phyloP scores from a whole-genome alignment of 2,113 vertebrate species.

The Pelmatolapia mariae region DNA sequence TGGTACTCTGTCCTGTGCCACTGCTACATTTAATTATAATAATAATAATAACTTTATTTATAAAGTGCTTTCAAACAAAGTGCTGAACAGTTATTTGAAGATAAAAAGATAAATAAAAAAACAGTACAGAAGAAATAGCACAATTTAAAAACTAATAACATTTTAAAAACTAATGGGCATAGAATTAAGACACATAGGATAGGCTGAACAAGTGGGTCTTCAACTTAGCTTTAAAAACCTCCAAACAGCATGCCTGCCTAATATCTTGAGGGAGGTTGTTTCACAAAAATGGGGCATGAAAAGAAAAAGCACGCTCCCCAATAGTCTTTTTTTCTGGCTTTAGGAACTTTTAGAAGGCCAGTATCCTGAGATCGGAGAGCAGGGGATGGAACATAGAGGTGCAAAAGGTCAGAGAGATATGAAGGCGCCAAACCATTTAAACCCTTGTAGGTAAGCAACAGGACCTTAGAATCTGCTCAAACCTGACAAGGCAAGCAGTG shows the following conservation, averaged over 20 bases:
- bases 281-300: neutral
- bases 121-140: neutral
- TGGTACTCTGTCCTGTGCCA: neutral
- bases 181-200: neutral
- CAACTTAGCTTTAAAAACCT: neutral
- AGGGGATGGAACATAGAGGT: neutral
- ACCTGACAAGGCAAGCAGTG: neutral
- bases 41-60: neutral
- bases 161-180: neutral
- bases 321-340: neutral
- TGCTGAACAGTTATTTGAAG: neutral
- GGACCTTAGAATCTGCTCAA: neutral
- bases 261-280: neutral
- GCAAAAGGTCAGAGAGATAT: neutral
- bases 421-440: neutral
- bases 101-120: neutral
- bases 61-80: neutral
- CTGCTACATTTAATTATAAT: neutral
- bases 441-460: neutral
- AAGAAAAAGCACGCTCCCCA: neutral
- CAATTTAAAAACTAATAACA: neutral
- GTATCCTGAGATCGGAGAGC: neutral
- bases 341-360: neutral
- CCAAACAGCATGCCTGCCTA: neutral
- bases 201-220: neutral